Evolutionary conservation across 2,113 vertebrate species (phyloP).

Genomic region (Puntigrus tetrazona): DNA sequence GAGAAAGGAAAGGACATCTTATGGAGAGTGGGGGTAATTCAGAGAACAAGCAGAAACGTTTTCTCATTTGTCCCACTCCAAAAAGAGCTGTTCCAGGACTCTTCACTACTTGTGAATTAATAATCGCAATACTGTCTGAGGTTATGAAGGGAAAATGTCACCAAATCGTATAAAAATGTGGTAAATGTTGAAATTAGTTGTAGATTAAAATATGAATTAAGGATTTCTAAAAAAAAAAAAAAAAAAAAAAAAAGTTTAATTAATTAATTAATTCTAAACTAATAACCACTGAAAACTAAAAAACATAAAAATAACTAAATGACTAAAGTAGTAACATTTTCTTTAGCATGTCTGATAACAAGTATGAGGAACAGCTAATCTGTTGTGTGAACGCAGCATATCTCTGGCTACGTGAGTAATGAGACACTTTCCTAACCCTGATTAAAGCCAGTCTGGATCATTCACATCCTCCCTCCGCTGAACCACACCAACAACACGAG

Average conservation of each 20-base stretch:
- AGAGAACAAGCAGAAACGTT: neutral
- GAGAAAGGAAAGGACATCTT: neutral
- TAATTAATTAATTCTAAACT: no score
- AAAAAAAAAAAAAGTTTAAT: neutral
- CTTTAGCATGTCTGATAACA: neutral
- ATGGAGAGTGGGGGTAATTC: neutral
- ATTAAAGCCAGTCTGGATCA: slow-evolving; percentile 4
- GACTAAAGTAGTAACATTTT: neutral
- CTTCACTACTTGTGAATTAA: neutral
- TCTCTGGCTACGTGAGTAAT: neutral
- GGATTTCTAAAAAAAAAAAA: neutral
- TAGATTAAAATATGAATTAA: neutral
- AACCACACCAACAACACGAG: slow-evolving; percentile 1
- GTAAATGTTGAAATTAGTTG: neutral
- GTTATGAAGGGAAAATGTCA: neutral
- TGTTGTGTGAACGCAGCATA: neutral
- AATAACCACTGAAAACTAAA: no score
- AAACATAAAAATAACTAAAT: neutral
- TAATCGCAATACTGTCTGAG: neutral
- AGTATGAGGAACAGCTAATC: neutral
- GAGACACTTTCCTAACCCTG: slow-evolving; percentile 3
- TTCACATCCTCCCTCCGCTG: neutral
- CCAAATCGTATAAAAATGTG: neutral
- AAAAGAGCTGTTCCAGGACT: neutral
- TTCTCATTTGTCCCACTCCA: slow-evolving; percentile 5